Conservation (phyloP, 2,888 invertebrate genomes). For the Caenorhabditis imperialis region DNA sequence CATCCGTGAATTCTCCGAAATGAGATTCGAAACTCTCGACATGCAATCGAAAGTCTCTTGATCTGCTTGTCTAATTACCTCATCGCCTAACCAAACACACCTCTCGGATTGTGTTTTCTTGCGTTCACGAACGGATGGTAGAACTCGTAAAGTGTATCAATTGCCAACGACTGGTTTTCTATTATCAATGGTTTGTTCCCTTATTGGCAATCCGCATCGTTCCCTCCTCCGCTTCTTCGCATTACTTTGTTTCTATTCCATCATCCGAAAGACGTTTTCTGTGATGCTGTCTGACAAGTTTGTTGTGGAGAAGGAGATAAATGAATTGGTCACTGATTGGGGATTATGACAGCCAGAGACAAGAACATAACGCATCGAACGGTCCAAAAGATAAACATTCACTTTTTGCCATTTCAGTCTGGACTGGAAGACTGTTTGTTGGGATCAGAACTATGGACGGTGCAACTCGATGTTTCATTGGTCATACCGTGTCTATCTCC, state of each 20-base stretch:
- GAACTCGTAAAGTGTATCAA: slow-evolving; percentile 55
- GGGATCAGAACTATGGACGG: too few relatives aligned
- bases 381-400: neutral
- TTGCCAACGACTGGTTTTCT: slow-evolving; percentile 44
- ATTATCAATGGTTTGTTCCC: slow-evolving; percentile 44
- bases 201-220: slow-evolving; percentile 2
- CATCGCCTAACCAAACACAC: slow-evolving; percentile 28
- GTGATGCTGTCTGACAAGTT: slow-evolving; percentile 40
- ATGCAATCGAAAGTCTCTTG: slow-evolving; percentile 25
- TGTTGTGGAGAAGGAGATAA: neutral
- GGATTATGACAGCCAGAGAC: slow-evolving; percentile 1
- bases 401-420: slow-evolving; percentile 1
- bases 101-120: slow-evolving; percentile 1
- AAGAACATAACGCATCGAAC: slow-evolving; percentile 1
- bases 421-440: too few relatives aligned
- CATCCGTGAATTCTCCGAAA: slow-evolving; percentile 14
- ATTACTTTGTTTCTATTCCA: slow-evolving; percentile 44
- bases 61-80: slow-evolving; percentile 30
- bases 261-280: slow-evolving; percentile 21
- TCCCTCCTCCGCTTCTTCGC: slow-evolving; percentile 16
- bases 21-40: too few relatives aligned
- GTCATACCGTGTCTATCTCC: too few relatives aligned
- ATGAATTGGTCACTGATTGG: neutral
- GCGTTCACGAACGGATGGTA: slow-evolving; percentile 32
- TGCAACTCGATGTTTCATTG: too few relatives aligned